A percentile compares a stretch with the other conserved stretches of the same genome.
phyloP scores from a whole-genome alignment of 2,113 vertebrate species.

The Sorex araneus region DNA sequence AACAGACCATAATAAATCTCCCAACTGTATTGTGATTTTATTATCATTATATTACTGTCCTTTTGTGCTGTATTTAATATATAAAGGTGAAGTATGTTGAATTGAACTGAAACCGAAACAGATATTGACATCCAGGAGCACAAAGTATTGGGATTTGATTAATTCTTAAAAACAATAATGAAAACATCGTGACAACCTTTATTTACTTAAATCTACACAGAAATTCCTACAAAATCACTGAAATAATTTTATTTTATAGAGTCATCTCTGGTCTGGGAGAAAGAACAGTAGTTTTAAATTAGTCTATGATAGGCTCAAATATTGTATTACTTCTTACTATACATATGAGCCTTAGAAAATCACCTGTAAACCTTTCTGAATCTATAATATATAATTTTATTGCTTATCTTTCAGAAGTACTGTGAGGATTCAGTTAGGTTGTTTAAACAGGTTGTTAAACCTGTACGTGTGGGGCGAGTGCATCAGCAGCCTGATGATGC shows the following conservation, averaged over 20 bases:
- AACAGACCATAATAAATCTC: background rate
- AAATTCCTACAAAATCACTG: conserved; percentile 29
- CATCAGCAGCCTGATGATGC: no score
- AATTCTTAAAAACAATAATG: conserved; percentile 28
- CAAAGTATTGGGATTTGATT: conserved; percentile 28
- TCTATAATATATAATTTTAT: background rate
- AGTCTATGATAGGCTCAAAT: background rate
- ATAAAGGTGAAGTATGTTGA: background rate
- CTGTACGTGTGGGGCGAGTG: no score
- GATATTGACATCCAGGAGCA: conserved; percentile 16
- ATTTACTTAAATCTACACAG: conserved; percentile 30
- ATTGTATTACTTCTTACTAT: conserved; percentile 20
- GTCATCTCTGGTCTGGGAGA: background rate
- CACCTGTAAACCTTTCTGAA: conserved; percentile 14
- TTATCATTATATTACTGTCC: background rate
- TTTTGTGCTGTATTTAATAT: conserved; percentile 6
- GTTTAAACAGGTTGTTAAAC: no score
- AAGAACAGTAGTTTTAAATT: conserved; percentile 47
- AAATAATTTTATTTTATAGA: conserved; percentile 37
- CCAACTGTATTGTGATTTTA: background rate
- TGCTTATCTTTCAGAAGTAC: background rate
- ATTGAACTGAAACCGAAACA: conserved; percentile 28
- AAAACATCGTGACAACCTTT: conserved; percentile 1
- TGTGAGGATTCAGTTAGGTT: conserved; percentile 37
- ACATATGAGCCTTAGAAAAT: conserved; percentile 6